Evolutionary conservation across 2,888 invertebrate genomes (phyloP).

Genomic region (Acrobasis repandana): DNA sequence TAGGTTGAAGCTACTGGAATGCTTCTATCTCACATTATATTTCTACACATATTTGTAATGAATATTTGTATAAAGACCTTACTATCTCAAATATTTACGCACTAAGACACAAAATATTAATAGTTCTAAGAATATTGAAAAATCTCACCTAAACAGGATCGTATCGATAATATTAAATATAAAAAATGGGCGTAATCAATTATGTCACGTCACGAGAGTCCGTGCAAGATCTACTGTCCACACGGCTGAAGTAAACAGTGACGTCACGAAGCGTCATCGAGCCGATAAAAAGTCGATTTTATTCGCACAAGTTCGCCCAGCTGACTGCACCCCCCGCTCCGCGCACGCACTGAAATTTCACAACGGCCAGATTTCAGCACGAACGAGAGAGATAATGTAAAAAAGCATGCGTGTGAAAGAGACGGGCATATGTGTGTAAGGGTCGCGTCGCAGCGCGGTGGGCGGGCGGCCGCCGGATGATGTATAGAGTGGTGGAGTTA

Average conservation of each 20-base stretch:
- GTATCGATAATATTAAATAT: slow-evolving; percentile 20
- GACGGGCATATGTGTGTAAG: slow-evolving; percentile 54
- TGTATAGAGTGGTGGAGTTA: slow-evolving; percentile 89
- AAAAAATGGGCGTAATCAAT: slow-evolving; percentile 21
- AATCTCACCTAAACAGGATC: not conserved
- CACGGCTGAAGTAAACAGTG: slow-evolving; percentile 77
- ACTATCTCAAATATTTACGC: not conserved
- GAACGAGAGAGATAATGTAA: slow-evolving; percentile 44
- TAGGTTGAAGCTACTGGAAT: not conserved
- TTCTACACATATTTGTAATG: not conserved
- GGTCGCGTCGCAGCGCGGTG: slow-evolving; percentile 67
- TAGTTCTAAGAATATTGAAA: not conserved
- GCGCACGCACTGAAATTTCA: slow-evolving; percentile 70
- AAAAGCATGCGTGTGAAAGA: slow-evolving; percentile 44
- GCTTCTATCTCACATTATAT: not conserved
- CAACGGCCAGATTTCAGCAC: slow-evolving; percentile 73
- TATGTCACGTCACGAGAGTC: slow-evolving; percentile 50
- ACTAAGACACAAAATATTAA: not conserved
- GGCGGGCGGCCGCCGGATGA: slow-evolving; percentile 83
- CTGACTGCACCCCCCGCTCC: slow-evolving; percentile 73
- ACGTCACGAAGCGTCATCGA: slow-evolving; percentile 81
- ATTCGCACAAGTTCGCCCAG: slow-evolving; percentile 82
- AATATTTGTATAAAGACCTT: not conserved
- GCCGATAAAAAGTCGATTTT: slow-evolving; percentile 83
- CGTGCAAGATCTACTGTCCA: slow-evolving; percentile 60